phyloP scores from a whole-genome alignment of 2,797 vertebrate species.

The Anguilla marmorata region DNA sequence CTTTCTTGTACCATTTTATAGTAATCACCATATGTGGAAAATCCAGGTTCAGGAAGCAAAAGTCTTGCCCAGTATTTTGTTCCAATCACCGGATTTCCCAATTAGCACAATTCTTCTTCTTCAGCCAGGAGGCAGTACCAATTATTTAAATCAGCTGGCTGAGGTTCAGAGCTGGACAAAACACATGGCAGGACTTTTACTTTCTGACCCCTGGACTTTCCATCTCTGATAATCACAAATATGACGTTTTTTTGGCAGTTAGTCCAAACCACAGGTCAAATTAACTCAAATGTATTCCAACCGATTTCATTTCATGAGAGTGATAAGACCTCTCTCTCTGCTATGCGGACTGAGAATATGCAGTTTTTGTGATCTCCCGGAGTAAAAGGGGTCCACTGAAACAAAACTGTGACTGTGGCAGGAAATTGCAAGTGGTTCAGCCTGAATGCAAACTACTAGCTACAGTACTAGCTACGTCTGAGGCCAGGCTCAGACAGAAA shows the following conservation, averaged over 20 bases:
- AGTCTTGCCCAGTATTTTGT: no score
- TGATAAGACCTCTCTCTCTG: background rate
- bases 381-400: background rate
- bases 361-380: background rate
- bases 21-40: no score
- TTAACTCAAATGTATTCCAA: background rate
- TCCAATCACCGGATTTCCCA: no score
- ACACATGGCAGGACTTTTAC: no score
- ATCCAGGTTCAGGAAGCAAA: no score
- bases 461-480: background rate
- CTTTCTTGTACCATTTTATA: background rate
- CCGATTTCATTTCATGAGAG: background rate
- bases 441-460: background rate
- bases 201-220: no score
- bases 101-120: no score
- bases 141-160: no score
- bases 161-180: no score
- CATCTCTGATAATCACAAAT: background rate
- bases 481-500: background rate
- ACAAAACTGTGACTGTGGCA: background rate
- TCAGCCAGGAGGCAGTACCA: no score
- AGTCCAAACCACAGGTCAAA: background rate
- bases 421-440: background rate
- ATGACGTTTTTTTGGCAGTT: background rate
- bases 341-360: background rate